A percentile compares a stretch with the other conserved stretches of the same genome.
These are phyloP conservation scores for Microctenopoma lineatum DNA, from an alignment of 2,797 vertebrate genomes.

Conservation along the genomic window DNA sequence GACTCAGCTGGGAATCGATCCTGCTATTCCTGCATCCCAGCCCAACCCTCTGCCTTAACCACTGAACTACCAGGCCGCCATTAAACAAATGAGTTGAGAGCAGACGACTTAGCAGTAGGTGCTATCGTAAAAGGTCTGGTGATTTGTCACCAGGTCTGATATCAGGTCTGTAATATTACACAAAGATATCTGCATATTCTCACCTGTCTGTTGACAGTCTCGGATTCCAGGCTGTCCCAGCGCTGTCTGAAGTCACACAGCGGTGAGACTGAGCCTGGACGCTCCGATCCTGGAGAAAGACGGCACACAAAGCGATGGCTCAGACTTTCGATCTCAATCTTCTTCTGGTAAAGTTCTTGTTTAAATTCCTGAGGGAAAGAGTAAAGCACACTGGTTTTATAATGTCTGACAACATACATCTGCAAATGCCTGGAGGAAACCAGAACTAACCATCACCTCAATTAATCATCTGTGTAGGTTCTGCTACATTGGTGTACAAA, in stretches of 20 bases:
- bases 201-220: conserved; percentile 89
- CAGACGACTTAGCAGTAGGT: not conserved
- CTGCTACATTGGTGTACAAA: not conserved
- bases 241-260: conserved; percentile 86
- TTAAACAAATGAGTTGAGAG: conserved; percentile 9
- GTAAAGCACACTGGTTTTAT: not conserved
- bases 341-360: conserved; percentile 90
- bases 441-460: not conserved
- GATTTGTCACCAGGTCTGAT: not conserved
- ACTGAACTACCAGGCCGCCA: no score
- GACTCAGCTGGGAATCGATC: no score
- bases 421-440: not conserved
- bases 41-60: no score
- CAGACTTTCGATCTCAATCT: conserved; percentile 90
- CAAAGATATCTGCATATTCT: not conserved
- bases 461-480: not conserved
- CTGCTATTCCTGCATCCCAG: no score
- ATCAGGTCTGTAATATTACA: not conserved
- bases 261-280: conserved; percentile 65
- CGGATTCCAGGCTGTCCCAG: conserved; percentile 89
- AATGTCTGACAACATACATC: not conserved
- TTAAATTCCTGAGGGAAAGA: conserved; percentile 86
- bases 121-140: not conserved
- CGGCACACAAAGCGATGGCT: conserved; percentile 84
- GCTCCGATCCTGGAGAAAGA: conserved; percentile 75